These are phyloP conservation scores for Drosophila kanapiae DNA, from an alignment of 1,140 invertebrate genomes.

Conservation along the genomic window DNA sequence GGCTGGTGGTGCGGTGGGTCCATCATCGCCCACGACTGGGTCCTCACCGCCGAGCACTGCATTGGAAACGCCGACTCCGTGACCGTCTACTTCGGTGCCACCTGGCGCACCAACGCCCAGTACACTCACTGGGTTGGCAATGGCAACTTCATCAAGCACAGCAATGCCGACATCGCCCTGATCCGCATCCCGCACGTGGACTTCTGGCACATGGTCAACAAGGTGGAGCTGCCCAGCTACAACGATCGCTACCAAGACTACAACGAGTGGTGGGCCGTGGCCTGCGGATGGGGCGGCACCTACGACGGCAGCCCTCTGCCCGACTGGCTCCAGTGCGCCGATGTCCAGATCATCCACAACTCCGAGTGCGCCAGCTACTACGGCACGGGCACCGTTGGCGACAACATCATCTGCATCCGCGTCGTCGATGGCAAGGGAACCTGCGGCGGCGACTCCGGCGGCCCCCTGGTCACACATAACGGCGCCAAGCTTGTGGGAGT, in stretches of 20 bases:
- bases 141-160: slow-evolving; percentile 28
- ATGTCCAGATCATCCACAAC: slow-evolving; percentile 47
- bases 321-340: slow-evolving; percentile 40
- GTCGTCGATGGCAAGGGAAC: slow-evolving; percentile 43
- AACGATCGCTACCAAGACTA: slow-evolving; percentile 41
- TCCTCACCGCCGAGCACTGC: slow-evolving; percentile 40
- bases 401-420: slow-evolving; percentile 53
- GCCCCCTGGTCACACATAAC: slow-evolving; percentile 85
- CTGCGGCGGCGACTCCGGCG: slow-evolving; percentile 86
- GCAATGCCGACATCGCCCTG: slow-evolving; percentile 25
- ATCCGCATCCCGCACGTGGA: slow-evolving; percentile 41
- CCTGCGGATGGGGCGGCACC: slow-evolving; percentile 53
- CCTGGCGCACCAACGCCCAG: slow-evolving; percentile 42
- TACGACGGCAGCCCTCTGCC: slow-evolving; percentile 44
- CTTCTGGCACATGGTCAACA: slow-evolving; percentile 48
- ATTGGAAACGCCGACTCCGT: slow-evolving; percentile 24
- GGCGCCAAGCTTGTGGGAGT: slow-evolving; percentile 85
- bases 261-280: slow-evolving; percentile 47
- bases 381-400: slow-evolving; percentile 21
- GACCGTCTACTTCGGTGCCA: slow-evolving; percentile 40
- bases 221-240: slow-evolving; percentile 47
- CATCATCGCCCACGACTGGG: slow-evolving; percentile 27
- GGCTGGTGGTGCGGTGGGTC: slow-evolving; percentile 47
- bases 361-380: slow-evolving; percentile 27
- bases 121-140: slow-evolving; percentile 30